Percentiles rank a stretch among this genome's conserved stretches.
phyloP scores from a whole-genome alignment of 2,797 vertebrate genomes.

The Avahi laniger region DNA sequence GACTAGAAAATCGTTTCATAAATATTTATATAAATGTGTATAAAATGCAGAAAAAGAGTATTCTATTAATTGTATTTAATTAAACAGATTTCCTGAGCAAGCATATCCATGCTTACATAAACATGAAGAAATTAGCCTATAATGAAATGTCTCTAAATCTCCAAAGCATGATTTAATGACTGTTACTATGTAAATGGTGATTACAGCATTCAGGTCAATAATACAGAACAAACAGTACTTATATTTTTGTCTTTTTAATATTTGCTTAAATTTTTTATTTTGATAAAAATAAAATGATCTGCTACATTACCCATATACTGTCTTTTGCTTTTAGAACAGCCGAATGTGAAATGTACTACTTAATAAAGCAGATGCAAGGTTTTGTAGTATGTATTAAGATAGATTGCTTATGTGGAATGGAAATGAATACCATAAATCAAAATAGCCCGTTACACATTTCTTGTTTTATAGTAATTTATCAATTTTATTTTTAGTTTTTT shows the following conservation, averaged over 20 bases:
- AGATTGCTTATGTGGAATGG: slow-evolving; percentile 79
- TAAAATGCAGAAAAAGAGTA: background rate
- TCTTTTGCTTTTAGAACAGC: slow-evolving; percentile 63
- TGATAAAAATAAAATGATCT: slow-evolving; percentile 68
- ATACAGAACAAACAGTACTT: background rate
- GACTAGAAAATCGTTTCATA: background rate
- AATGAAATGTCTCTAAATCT: slow-evolving; percentile 25
- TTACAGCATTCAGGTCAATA: background rate
- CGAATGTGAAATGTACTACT: slow-evolving; percentile 70
- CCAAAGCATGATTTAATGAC: background rate
- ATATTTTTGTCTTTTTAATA: slow-evolving; percentile 42
- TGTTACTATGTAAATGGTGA: background rate
- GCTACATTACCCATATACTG: slow-evolving; percentile 68
- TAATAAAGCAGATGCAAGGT: slow-evolving; percentile 71
- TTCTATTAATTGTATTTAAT: background rate
- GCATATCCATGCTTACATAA: background rate
- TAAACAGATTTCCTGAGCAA: background rate
- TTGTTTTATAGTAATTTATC: slow-evolving; percentile 75
- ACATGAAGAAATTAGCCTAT: background rate
- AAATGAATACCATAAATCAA: slow-evolving; percentile 83
- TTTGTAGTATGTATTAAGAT: slow-evolving; percentile 80
- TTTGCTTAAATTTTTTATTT: slow-evolving; percentile 68
- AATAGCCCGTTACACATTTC: slow-evolving; percentile 72
- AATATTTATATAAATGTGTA: background rate
- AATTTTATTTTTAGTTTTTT: slow-evolving; percentile 65